Conservation (phyloP, 2,113 vertebrate genomes). For the Elephas maximus region DNA sequence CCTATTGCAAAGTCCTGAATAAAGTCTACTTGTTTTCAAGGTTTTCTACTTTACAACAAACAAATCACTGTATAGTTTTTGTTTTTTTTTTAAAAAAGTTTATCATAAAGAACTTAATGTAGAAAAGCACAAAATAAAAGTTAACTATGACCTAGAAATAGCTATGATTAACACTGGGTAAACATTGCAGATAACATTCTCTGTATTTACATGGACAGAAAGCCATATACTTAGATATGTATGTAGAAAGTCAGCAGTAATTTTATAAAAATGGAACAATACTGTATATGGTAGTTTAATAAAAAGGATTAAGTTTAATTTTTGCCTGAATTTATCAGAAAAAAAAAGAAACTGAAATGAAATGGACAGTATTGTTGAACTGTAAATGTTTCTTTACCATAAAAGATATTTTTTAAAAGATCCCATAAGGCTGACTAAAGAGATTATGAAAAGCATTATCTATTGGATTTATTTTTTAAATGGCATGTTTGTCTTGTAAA, state of each 20-base stretch:
- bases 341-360: conserved; percentile 9
- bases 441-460: background rate
- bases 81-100: background rate
- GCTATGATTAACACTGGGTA: background rate
- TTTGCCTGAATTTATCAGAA: conserved; percentile 43
- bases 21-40: background rate
- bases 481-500: background rate
- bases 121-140: background rate
- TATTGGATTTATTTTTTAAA: background rate
- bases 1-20: too few relatives aligned
- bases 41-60: conserved; percentile 6
- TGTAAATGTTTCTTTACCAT: background rate
- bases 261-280: conserved; percentile 55
- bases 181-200: background rate
- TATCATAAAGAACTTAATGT: background rate
- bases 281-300: conserved; percentile 12
- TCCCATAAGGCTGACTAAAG: background rate
- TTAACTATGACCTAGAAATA: background rate
- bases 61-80: background rate
- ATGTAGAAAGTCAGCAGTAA: conserved; percentile 33
- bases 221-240: conserved; percentile 13
- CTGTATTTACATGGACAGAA: background rate
- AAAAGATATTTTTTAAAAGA: background rate
- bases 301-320: conserved; percentile 47
- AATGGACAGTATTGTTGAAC: background rate